Conservation (phyloP, 2,113 vertebrate species). For the Atrichornis clamosus region DNA sequence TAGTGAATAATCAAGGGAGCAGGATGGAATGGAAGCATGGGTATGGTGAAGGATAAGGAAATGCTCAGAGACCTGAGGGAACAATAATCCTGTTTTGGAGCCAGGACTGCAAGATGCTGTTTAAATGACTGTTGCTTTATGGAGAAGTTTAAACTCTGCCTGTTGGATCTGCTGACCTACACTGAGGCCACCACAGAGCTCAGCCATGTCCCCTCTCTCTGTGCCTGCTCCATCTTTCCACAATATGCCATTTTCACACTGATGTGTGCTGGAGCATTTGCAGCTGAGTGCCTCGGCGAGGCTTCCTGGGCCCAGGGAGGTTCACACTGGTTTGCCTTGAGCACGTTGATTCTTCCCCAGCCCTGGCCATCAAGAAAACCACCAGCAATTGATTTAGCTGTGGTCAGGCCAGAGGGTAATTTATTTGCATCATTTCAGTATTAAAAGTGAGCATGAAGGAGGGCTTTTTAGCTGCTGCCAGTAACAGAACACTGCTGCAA, state of each 20-base stretch:
- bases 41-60: not conserved
- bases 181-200: not conserved
- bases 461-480: not conserved
- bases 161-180: not conserved
- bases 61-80: not conserved
- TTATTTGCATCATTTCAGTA: not conserved
- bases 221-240: not conserved
- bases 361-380: not conserved
- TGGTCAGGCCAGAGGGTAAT: not conserved
- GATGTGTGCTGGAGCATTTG: not conserved
- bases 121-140: not conserved
- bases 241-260: not conserved
- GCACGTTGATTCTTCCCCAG: not conserved
- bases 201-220: rapidly evolving
- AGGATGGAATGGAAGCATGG: not conserved
- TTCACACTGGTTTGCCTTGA: not conserved
- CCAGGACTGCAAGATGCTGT: not conserved
- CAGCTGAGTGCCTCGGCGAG: not conserved
- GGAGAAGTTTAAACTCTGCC: not conserved
- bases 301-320: not conserved
- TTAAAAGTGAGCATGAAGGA: not conserved
- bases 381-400: not conserved
- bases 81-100: not conserved
- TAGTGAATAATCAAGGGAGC: not conserved
- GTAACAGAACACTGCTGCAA: not conserved